Evolutionary conservation across 1,140 invertebrate species (phyloP).

Genomic region (Heterodera schachtii): DNA sequence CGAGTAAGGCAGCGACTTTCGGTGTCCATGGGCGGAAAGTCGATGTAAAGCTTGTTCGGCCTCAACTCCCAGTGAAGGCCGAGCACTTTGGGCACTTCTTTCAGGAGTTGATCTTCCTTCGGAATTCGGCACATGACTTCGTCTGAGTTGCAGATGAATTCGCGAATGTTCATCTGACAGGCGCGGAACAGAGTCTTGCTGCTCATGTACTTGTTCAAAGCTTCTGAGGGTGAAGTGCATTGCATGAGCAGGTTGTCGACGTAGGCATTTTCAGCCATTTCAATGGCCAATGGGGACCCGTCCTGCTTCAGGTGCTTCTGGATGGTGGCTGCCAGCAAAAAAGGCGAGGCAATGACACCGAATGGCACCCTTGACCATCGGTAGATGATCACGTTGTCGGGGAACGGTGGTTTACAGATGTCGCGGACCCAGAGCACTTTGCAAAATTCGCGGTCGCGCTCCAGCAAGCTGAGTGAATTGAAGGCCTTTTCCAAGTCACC

Average conservation of each 20-base stretch:
- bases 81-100: conserved; percentile 34
- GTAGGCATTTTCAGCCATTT: conserved; percentile 37
- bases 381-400: conserved; percentile 19
- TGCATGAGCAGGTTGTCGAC: conserved; percentile 42
- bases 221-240: conserved; percentile 13
- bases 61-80: conserved; percentile 43
- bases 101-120: conserved; percentile 17
- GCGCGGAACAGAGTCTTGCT: conserved; percentile 30
- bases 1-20: conserved; percentile 20
- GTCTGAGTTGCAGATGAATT: conserved; percentile 33
- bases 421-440: conserved; percentile 49
- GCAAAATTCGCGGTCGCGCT: conserved; percentile 30
- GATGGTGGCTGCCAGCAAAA: conserved; percentile 37
- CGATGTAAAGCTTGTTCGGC: conserved; percentile 11
- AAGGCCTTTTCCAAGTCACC: conserved; percentile 50
- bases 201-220: conserved; percentile 11
- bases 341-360: conserved; percentile 36
- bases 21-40: conserved; percentile 37
- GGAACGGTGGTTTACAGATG: not conserved
- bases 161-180: conserved; percentile 44
- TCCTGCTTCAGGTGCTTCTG: conserved; percentile 26
- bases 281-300: not conserved
- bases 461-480: conserved; percentile 33
- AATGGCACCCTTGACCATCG: conserved; percentile 43
- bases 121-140: conserved; percentile 17